phyloP scores from a whole-genome alignment of 2,797 vertebrate genomes.

The Simalia tracyae region DNA sequence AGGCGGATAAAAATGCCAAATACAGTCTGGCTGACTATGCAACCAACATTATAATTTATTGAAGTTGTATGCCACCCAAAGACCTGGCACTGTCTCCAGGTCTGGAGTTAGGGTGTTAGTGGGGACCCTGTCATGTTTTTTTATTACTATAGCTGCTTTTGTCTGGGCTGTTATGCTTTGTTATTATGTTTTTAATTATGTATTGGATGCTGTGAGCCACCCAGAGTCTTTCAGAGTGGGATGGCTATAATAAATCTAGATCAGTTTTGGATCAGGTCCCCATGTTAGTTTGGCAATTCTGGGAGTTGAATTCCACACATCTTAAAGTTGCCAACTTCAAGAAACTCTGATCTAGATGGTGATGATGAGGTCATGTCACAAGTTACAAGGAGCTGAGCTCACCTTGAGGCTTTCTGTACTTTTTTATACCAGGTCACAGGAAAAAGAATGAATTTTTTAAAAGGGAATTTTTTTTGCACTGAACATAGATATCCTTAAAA shows the following conservation, averaged over 20 bases:
- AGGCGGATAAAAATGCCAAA: no score
- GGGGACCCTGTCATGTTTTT: background rate
- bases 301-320: no score
- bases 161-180: background rate
- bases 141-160: background rate
- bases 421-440: conserved; percentile 15
- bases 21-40: no score
- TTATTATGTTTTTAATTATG: background rate
- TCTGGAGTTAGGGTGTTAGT: background rate
- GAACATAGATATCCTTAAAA: conserved; percentile 32
- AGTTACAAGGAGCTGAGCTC: background rate
- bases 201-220: background rate
- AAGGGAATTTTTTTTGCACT: conserved; percentile 31
- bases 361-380: background rate
- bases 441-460: conserved; percentile 27
- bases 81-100: background rate
- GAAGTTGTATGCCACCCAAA: background rate
- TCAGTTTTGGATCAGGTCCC: background rate
- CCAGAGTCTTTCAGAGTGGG: no score
- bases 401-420: background rate
- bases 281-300: no score
- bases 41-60: no score
- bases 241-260: background rate
- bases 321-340: no score
- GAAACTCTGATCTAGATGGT: background rate